These are phyloP conservation scores for Himalopsyche tibetana DNA, from an alignment of 2,888 invertebrate genomes.

Conservation along the genomic window DNA sequence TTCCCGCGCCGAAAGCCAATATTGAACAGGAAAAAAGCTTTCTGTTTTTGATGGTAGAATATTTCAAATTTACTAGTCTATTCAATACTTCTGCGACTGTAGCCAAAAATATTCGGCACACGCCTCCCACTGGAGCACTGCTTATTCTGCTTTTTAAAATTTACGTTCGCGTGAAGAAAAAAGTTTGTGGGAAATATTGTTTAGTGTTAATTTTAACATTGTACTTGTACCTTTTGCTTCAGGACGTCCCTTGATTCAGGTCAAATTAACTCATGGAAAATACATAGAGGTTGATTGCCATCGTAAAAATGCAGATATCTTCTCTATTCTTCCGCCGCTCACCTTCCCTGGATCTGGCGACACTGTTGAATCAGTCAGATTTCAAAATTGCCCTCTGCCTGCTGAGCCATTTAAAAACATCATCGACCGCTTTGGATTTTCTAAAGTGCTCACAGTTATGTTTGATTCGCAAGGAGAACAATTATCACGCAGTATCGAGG, in stretches of 20 bases:
- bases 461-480: constrained; percentile 76
- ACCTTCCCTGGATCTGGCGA: constrained; percentile 45
- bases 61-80: no score
- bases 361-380: constrained; percentile 72
- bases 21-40: no score
- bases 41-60: no score
- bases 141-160: no score
- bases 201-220: no score
- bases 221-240: background rate
- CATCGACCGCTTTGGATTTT: constrained; percentile 74
- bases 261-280: constrained; percentile 49
- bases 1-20: no score
- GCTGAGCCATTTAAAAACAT: constrained; percentile 74
- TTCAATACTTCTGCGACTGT: no score
- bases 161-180: no score
- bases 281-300: constrained; percentile 49
- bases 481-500: constrained; percentile 77
- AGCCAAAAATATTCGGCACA: no score
- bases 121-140: no score
- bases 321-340: constrained; percentile 52
- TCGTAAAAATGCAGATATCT: constrained; percentile 51
- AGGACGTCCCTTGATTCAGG: constrained; percentile 47
- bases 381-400: constrained; percentile 77
- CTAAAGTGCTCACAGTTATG: constrained; percentile 72
- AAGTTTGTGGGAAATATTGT: no score